Evolutionary conservation across 2,113 vertebrate species (phyloP).

Genomic region (Python bivittatus): DNA sequence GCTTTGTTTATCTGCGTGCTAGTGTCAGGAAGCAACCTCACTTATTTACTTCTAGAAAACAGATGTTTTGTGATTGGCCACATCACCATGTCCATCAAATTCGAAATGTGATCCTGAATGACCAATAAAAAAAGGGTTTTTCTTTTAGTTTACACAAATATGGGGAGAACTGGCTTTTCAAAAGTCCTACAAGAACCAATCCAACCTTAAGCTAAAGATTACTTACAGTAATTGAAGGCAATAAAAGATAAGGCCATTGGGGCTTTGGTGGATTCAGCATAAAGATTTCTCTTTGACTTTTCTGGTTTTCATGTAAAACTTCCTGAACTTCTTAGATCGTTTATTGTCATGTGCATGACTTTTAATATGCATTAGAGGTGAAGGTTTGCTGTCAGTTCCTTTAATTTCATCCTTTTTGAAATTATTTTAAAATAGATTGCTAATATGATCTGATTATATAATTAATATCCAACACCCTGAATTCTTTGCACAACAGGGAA

Average conservation of each 20-base stretch:
- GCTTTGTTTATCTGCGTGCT: neutral
- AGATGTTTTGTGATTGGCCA: neutral
- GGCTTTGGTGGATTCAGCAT: neutral
- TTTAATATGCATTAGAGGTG: neutral
- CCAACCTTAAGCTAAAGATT: neutral
- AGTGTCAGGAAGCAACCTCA: neutral
- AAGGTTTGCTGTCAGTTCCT: neutral
- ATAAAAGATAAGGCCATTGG: neutral
- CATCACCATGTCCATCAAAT: neutral
- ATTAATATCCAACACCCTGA: neutral
- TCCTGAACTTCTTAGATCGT: neutral
- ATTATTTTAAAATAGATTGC: neutral
- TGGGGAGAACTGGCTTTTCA: neutral
- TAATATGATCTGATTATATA: neutral
- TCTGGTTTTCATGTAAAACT: neutral
- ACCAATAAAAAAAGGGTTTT: neutral
- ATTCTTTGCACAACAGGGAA: neutral
- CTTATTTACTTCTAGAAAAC: neutral
- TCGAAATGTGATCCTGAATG: neutral
- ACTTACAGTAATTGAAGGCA: neutral
- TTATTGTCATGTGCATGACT: neutral
- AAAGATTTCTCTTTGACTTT: neutral
- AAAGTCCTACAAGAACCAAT: neutral
- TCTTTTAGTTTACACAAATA: neutral
- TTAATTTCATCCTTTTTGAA: neutral